Percentiles rank a stretch among this genome's conserved stretches.
These are phyloP conservation scores for Lepidochrysops patricia DNA, from an alignment of 2,888 invertebrate genomes.

Conservation along the genomic window DNA sequence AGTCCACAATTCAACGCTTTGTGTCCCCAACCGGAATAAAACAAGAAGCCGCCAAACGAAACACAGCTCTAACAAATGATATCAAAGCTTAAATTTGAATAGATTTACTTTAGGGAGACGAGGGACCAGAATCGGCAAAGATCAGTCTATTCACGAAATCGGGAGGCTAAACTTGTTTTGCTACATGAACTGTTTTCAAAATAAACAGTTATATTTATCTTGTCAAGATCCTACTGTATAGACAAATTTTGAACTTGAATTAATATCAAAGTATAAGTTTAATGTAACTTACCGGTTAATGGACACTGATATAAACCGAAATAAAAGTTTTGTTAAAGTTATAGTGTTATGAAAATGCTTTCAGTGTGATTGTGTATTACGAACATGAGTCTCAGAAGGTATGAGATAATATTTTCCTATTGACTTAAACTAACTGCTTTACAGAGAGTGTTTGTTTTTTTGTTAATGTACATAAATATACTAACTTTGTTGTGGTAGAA, in stretches of 20 bases:
- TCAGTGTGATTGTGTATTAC: background rate
- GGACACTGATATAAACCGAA: background rate
- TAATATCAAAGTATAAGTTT: background rate
- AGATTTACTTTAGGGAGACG: background rate
- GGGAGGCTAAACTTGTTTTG: constrained; percentile 34
- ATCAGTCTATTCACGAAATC: constrained; percentile 38
- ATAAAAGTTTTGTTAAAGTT: background rate
- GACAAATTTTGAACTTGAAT: background rate
- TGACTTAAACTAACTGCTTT: too few species aligned
- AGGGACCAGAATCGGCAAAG: constrained; percentile 26
- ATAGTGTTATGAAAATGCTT: background rate
- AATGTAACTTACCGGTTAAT: background rate
- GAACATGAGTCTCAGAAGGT: constrained; percentile 30
- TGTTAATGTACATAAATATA: background rate
- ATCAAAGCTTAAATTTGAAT: background rate
- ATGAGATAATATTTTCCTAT: constrained; percentile 15
- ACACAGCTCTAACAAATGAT: background rate
- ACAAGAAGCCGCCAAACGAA: background rate
- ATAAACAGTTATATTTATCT: background rate
- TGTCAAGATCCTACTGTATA: background rate
- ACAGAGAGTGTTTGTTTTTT: background rate
- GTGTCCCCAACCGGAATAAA: background rate
- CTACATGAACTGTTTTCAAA: constrained; percentile 19
- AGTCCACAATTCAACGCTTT: background rate
- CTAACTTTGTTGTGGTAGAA: background rate